Evolutionary conservation across 1,140 invertebrate genomes (phyloP), one percentile per base, ranked within the genome.

Genomic region (Agraylea sexmaculata): DNA sequence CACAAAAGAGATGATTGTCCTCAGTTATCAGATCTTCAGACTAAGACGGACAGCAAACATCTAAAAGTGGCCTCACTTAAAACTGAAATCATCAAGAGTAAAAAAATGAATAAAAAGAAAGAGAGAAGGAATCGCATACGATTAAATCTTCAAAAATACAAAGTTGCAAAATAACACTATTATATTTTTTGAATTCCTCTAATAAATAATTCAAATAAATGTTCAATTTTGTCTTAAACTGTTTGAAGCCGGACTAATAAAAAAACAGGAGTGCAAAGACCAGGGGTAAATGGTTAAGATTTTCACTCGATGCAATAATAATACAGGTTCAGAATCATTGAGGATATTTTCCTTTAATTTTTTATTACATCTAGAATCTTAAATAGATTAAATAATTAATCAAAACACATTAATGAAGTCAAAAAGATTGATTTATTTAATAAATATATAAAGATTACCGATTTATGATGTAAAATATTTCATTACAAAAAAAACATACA

Each of bases 1-100:
- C 64, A 67, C 45, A 67, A 64, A 43, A 51, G 57, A 37, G 47
- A 51, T 1, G 48, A 61, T 15, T 66, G 66, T 29, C 62, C 62
- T 16, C 45, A 51, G 13, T 44, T 49, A 12, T 37, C 42, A 33
- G 40, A 34, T n/a, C n/a, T n/a, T n/a, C n/a, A n/a, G n/a, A n/a
- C n/a, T n/a, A n/a, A n/a, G n/a, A n/a, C n/a, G n/a, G n/a, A n/a
- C n/a, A n/a, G n/a, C n/a, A n/a, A n/a, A n/a, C n/a, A n/a, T n/a
- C n/a, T n/a, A n/a, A n/a, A n/a, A n/a, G n/a, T n/a, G n/a, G n/a
- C n/a, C n/a, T n/a, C n/a, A n/a, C n/a, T n/a, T n/a, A n/a, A n/a
- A n/a, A n/a, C n/a, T n/a, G n/a, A n/a, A 7, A 25, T n/a, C 23
- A 25, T n/a, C n/a, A 25, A 25, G 7, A 7, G 23, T 25, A 25